Base-by-base conservation (phyloP, 2,888 invertebrate species). In the Macrosoma leucophasiata region DNA sequence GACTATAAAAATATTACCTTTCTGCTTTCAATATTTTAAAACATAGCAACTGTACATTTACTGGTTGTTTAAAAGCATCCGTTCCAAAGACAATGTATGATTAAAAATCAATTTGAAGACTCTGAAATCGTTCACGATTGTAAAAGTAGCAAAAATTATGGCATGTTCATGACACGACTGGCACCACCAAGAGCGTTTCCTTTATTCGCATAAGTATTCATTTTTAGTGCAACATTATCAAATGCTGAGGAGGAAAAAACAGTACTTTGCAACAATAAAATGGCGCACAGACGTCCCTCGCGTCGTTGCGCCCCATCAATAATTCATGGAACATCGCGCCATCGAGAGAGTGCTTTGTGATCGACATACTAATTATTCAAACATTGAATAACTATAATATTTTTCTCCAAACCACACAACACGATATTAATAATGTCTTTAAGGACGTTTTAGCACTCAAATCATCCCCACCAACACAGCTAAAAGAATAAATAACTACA, bases 321-420 rank as follows among this genome's bases (percentile, higher is more conserved):
- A 74, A 82, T 82, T 77, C 82, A 82, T 79, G 65, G 50, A 53
- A 63, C 73, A 70, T 64, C 74, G 75, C 69, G 62, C 76, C 81
- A 81, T 82, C 78, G 81, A 79, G 81, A 81, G 79, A 82, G 81
- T 78, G 68, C 71, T 75, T 62, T 76, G 79, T 76, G 81, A 75
- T 72, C 72, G 72, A 62, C 63, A 81, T 82, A 81, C 78, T 75
- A 78, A 82, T 79, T 72, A 48, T 47, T 63, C 55, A 50, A 56
- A 39, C 58, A 62, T 64, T 68, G 69, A 71, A 71, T 73, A 64
- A 61, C 61, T 68, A 65, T 67, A 66, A 65, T 58, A 62, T 64
- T 69, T 61, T 60, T 27, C 24, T 33, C 28, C 21, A 45, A n/a
- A n/a, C n/a, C n/a, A n/a, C n/a, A n/a, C n/a, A 29, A 29, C 10